Evolutionary conservation across 2,113 vertebrate genomes (phyloP).

Genomic region (Onychostruthus taczanowskii): DNA sequence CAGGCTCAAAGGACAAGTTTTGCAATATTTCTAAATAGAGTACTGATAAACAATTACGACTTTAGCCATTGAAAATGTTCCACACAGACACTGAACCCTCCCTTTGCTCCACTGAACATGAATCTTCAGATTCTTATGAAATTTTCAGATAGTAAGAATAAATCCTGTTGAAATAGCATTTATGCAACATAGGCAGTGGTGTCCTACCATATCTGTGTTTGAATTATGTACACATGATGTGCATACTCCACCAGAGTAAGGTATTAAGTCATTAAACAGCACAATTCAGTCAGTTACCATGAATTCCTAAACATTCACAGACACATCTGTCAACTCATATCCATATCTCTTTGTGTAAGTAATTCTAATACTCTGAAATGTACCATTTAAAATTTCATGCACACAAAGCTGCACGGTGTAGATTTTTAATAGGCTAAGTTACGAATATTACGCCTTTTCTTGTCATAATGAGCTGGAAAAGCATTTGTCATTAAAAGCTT

Average conservation of each 20-base stretch:
- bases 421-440: neutral
- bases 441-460: neutral
- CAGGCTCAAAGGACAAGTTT: neutral
- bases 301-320: neutral
- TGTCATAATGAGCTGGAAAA: neutral
- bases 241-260: neutral
- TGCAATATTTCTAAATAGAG: neutral
- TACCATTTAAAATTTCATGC: slow-evolving; percentile 3
- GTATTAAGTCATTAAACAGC: neutral
- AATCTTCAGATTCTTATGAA: neutral
- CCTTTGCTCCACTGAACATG: neutral
- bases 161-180: neutral
- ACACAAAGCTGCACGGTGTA: neutral
- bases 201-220: neutral
- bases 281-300: neutral
- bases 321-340: neutral
- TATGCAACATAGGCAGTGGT: neutral
- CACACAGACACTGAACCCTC: neutral
- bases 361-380: neutral
- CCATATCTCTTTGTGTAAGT: neutral
- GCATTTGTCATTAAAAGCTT: neutral
- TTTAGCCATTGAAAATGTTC: neutral
- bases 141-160: neutral
- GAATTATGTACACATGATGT: neutral
- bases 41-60: neutral